Percentiles rank a stretch among this genome's conserved stretches.
phyloP scores from a whole-genome alignment of 2,113 vertebrate genomes.

The Dasypus novemcinctus region DNA sequence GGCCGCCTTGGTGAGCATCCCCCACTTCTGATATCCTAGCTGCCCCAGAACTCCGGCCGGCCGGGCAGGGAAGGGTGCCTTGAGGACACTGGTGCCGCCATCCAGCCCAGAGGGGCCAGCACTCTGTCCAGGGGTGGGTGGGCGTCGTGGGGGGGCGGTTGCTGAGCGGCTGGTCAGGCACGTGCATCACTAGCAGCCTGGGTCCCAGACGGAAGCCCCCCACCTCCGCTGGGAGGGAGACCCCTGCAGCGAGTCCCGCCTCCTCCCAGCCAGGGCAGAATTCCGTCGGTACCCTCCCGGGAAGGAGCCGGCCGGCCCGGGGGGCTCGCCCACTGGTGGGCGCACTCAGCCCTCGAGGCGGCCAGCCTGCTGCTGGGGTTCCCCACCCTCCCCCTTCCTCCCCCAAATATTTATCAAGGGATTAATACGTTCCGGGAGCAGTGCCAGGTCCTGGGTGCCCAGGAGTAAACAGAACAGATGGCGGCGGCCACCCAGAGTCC shows the following conservation, averaged over 20 bases:
- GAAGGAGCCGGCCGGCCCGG: neutral
- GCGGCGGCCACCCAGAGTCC: neutral
- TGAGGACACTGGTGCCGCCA: neutral
- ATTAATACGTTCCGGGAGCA: conserved; percentile 36
- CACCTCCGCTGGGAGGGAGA: neutral
- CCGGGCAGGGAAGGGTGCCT: neutral
- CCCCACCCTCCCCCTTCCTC: neutral
- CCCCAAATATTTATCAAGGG: conserved; percentile 54
- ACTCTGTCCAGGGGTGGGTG: too few species aligned
- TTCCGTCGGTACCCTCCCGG: neutral
- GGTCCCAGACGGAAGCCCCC: neutral
- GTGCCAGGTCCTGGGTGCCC: conserved; percentile 51
- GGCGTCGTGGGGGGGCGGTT: neutral
- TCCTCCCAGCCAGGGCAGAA: neutral
- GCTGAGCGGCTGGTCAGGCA: rapidly evolving
- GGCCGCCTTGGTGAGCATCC: neutral
- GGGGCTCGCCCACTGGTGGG: rapidly evolving
- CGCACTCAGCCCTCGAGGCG: rapidly evolving
- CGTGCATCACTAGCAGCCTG: neutral
- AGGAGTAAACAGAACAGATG: conserved; percentile 37
- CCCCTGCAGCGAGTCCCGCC: rapidly evolving
- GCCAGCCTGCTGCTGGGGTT: too few species aligned
- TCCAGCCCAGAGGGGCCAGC: neutral
- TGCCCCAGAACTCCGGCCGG: too few species aligned
- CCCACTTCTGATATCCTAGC: neutral